Conservation (phyloP, 2,113 vertebrate genomes). For the Nettapus auritus region DNA sequence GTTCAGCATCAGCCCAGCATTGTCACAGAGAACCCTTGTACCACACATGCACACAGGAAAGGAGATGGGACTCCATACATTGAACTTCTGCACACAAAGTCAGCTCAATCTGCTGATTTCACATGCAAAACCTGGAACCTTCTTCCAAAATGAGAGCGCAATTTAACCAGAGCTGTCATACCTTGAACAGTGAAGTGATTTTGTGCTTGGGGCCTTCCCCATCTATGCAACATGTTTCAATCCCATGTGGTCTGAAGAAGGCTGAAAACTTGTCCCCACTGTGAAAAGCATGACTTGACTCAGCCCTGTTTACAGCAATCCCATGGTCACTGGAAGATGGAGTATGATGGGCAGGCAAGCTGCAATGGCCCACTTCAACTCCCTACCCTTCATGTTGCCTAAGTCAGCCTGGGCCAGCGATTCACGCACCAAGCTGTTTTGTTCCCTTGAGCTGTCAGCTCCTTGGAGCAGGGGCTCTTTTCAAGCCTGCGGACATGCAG, state of each 20-base stretch:
- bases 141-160: fast-evolving
- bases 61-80: fast-evolving
- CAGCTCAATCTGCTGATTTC: neutral
- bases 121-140: neutral
- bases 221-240: neutral
- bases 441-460: no score
- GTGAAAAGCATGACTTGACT: neutral
- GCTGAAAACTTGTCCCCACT: neutral
- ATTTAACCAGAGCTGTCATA: neutral
- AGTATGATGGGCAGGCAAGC: neutral
- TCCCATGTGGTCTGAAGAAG: fast-evolving
- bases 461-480: neutral
- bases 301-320: neutral
- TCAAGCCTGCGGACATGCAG: fast-evolving
- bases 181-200: fast-evolving
- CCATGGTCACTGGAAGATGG: neutral
- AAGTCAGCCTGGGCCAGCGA: neutral
- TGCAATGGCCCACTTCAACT: no score
- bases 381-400: neutral
- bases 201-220: neutral
- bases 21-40: neutral
- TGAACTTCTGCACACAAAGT: neutral
- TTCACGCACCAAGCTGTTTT: fast-evolving
- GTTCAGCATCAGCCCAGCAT: no score
- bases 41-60: no score